These are phyloP conservation scores for Falco columbarius DNA, from an alignment of 2,797 vertebrate species.

Conservation along the genomic window DNA sequence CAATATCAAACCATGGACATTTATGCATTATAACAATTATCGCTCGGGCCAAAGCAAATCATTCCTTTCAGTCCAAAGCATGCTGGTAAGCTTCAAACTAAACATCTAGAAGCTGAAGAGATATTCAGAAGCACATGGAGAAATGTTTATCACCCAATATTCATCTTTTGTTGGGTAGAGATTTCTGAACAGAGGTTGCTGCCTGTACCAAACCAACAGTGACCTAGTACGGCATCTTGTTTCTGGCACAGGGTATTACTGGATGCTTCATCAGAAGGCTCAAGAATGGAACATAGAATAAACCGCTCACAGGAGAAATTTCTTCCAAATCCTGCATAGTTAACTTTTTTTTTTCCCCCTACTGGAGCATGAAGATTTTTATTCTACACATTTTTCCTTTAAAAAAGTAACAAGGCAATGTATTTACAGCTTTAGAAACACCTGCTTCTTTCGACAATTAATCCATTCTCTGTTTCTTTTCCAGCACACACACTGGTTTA, in stretches of 20 bases:
- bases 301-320: not conserved
- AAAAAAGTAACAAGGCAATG: not conserved
- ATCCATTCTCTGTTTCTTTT: not conserved
- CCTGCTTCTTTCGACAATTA: not conserved
- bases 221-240: not conserved
- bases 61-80: slow-evolving; percentile 76
- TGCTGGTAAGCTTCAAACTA: slow-evolving; percentile 84
- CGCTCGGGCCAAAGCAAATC: slow-evolving; percentile 74
- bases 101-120: slow-evolving; percentile 79
- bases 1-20: slow-evolving; percentile 78
- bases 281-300: not conserved
- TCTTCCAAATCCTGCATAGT: not conserved
- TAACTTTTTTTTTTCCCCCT: not conserved
- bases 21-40: slow-evolving; percentile 78
- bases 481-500: not conserved
- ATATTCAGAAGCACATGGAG: not conserved
- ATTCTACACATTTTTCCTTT: not conserved
- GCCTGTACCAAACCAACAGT: not conserved
- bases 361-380: not conserved
- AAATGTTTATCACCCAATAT: not conserved
- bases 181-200: not conserved
- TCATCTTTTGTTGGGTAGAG: not conserved
- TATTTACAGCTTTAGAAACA: not conserved
- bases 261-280: not conserved
- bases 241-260: not conserved